Evolutionary conservation across 2,113 vertebrate genomes (phyloP).

Genomic region (Uria aalge): DNA sequence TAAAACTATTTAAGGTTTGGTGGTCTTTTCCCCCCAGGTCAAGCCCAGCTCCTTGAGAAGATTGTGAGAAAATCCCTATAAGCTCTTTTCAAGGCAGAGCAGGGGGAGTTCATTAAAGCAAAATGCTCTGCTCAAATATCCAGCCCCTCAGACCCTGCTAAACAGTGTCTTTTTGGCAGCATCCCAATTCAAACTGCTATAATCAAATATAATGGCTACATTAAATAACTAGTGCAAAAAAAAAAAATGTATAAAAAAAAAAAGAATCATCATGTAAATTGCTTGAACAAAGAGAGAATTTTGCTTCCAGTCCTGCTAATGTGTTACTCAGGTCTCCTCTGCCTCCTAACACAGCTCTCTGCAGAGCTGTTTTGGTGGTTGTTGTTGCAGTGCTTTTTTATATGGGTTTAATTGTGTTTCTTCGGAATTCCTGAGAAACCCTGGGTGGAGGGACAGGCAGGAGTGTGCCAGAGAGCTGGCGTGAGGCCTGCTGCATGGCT

Average conservation of each 20-base stretch:
- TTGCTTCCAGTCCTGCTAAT: neutral
- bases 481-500: neutral
- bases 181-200: neutral
- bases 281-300: neutral
- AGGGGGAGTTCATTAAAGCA: neutral
- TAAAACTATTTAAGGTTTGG: neutral
- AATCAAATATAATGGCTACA: neutral
- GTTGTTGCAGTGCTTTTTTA: neutral
- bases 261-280: neutral
- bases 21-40: accelerated
- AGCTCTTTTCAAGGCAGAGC: neutral
- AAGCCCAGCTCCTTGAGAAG: neutral
- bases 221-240: neutral
- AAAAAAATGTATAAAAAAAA: neutral
- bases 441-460: neutral
- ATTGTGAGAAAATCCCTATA: neutral
- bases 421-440: neutral
- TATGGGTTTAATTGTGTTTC: neutral
- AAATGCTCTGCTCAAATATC: neutral
- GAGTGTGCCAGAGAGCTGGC: neutral
- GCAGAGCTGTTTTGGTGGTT: neutral
- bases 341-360: neutral
- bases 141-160: neutral
- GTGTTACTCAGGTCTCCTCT: neutral
- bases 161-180: constrained; percentile 2